Evolutionary conservation across 2,797 vertebrate species (phyloP).

Genomic region (Microtus agrestis): DNA sequence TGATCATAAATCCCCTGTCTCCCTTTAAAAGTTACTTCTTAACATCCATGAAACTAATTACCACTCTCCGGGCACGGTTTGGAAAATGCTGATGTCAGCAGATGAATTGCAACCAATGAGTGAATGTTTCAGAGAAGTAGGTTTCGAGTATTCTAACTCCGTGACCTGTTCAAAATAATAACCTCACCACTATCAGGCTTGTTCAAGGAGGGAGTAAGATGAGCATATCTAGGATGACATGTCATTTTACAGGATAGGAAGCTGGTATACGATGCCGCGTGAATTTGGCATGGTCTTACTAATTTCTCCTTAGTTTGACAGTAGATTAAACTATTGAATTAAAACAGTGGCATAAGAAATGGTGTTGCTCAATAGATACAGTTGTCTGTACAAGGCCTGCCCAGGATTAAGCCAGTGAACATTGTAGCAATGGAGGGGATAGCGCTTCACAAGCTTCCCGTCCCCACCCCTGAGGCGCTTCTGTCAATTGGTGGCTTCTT

Average conservation of each 20-base stretch:
- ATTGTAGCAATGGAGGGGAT: neutral
- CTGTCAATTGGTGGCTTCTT: neutral
- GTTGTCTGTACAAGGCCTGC: neutral
- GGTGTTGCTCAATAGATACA: neutral
- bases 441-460: neutral
- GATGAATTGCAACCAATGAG: neutral
- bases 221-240: neutral
- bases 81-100: neutral
- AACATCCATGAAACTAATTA: neutral
- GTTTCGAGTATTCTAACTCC: neutral
- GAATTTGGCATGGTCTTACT: neutral
- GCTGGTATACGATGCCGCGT: neutral
- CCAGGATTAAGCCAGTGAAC: neutral
- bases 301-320: conserved; percentile 1
- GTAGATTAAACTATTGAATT: conserved; percentile 6
- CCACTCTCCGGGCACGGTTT: neutral
- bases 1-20: neutral
- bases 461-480: neutral
- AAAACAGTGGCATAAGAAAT: conserved; percentile 13
- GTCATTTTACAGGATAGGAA: neutral
- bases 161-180: neutral
- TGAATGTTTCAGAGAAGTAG: conserved; percentile 3
- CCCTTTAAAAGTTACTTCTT: conserved; percentile 8
- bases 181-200: neutral
- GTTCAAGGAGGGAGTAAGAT: neutral